Conservation (phyloP, 2,797 vertebrate species). For the Stomatorhinus walkeri region DNA sequence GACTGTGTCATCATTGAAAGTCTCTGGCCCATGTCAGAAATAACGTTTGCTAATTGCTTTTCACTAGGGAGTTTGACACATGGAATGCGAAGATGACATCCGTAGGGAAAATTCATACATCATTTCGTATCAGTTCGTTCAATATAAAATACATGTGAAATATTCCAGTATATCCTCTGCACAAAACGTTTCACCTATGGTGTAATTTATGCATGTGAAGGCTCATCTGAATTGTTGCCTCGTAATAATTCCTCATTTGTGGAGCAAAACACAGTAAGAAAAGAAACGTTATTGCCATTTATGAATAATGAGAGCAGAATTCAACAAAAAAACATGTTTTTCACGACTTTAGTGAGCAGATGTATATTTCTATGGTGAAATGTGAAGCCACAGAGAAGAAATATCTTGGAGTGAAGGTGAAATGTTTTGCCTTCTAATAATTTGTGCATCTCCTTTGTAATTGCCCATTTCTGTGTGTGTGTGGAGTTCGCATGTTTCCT, state of each 20-base stretch:
- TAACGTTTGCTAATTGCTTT: constrained; percentile 7
- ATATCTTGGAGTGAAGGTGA: background rate
- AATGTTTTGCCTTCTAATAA: background rate
- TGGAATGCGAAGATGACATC: background rate
- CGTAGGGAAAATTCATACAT: background rate
- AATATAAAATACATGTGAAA: background rate
- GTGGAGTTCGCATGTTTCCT: too few species aligned
- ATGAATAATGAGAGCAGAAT: background rate
- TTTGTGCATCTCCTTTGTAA: background rate
- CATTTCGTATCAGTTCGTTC: background rate
- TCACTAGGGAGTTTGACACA: background rate
- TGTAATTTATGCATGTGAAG: background rate
- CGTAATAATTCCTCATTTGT: background rate
- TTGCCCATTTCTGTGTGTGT: too few species aligned
- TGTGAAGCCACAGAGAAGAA: background rate
- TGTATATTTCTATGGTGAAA: background rate
- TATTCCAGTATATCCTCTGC: background rate
- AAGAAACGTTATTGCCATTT: background rate
- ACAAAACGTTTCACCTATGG: background rate
- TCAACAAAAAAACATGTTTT: background rate
- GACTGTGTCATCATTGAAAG: background rate
- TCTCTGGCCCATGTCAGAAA: background rate
- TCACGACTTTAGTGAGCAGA: background rate
- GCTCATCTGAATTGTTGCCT: background rate
- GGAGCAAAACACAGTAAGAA: background rate